These are phyloP conservation scores for Synergus umbraculus DNA, from an alignment of 2,888 invertebrate species.

Conservation along the genomic window DNA sequence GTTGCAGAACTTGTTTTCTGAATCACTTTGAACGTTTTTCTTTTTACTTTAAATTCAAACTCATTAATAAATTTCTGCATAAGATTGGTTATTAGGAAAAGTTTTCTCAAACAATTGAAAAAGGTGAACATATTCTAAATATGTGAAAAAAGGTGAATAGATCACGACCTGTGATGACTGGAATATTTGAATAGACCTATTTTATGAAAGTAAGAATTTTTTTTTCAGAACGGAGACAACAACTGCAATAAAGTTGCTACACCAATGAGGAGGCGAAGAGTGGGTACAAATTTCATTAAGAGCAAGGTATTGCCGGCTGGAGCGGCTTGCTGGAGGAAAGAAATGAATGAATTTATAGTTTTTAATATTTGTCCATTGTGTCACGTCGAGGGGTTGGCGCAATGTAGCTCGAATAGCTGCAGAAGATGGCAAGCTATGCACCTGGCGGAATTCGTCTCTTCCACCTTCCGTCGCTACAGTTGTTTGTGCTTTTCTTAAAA, in stretches of 20 bases:
- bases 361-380: slow-evolving; percentile 38
- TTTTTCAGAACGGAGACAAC: background rate
- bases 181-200: background rate
- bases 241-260: slow-evolving; percentile 43
- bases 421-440: slow-evolving; percentile 28
- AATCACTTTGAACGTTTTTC: no score
- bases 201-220: background rate
- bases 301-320: slow-evolving; percentile 2
- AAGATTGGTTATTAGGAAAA: no score
- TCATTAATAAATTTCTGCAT: no score
- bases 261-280: slow-evolving; percentile 46
- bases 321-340: slow-evolving; percentile 5
- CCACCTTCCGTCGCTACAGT: background rate
- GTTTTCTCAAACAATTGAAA: no score
- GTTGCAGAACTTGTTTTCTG: no score
- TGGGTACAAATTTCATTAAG: slow-evolving; percentile 39
- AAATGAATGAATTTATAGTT: slow-evolving; percentile 39
- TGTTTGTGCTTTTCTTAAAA: slow-evolving; percentile 32
- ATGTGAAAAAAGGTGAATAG: no score
- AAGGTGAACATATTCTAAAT: no score
- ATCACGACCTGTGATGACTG: no score
- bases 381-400: slow-evolving; percentile 18
- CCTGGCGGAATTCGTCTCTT: slow-evolving; percentile 37
- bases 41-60: no score
- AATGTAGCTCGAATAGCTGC: slow-evolving; percentile 25